Evolutionary conservation across 1,140 invertebrate species (phyloP).

Genomic region (Microplitis mediator): DNA sequence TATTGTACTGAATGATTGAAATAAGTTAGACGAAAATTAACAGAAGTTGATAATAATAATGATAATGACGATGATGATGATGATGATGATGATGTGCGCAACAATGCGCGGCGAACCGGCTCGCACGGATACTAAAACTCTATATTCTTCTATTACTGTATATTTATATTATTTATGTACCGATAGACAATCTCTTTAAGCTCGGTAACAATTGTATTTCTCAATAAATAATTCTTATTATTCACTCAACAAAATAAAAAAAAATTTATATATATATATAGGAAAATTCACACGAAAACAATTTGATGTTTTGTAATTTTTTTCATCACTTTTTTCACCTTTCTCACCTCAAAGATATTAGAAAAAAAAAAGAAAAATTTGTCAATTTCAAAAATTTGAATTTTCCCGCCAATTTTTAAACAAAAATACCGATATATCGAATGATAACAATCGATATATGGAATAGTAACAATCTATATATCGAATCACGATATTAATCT

Average conservation of each 20-base stretch:
- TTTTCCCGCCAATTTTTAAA: too few relatives aligned
- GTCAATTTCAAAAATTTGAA: too few relatives aligned
- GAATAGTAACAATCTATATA: too few relatives aligned
- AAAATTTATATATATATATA: background rate
- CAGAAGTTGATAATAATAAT: background rate
- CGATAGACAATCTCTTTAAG: background rate
- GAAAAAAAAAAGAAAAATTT: too few relatives aligned
- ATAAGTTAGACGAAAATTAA: background rate
- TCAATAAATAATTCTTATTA: background rate
- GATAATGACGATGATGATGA: background rate
- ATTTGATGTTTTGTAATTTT: background rate
- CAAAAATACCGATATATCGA: too few relatives aligned
- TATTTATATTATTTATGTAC: too few relatives aligned
- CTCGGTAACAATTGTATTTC: background rate
- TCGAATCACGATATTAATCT: too few relatives aligned
- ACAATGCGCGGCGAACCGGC: background rate
- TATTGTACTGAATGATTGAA: too few relatives aligned
- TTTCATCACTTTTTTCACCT: background rate
- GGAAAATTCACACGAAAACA: background rate
- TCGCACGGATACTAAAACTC: background rate
- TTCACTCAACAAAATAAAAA: too few relatives aligned
- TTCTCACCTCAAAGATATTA: background rate
- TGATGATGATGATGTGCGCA: background rate
- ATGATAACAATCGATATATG: too few relatives aligned
- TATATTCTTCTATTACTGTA: too few relatives aligned